These are phyloP conservation scores for Drosophila albomicans DNA, from an alignment of 1,140 invertebrate genomes.

Conservation along the genomic window DNA sequence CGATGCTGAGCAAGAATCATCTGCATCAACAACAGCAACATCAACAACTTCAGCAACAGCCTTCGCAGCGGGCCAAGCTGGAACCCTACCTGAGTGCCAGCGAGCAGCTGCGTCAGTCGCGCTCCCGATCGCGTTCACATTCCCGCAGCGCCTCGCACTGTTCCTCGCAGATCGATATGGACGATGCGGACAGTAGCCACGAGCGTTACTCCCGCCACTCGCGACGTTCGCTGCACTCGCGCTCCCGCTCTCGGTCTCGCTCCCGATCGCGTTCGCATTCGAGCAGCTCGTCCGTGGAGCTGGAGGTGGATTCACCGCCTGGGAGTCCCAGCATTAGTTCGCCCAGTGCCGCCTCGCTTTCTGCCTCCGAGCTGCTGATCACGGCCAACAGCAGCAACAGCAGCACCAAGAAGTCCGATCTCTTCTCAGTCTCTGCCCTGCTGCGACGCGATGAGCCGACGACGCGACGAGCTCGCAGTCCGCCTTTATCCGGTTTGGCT, in stretches of 20 bases:
- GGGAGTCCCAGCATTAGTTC: conserved; percentile 82
- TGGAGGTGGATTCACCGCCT: conserved; percentile 90
- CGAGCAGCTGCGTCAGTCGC: conserved; percentile 67
- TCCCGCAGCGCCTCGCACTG: conserved; percentile 86
- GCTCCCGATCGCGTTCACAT: conserved; percentile 84
- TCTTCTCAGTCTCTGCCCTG: conserved; percentile 92
- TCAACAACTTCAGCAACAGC: conserved; percentile 43
- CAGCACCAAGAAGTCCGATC: conserved; percentile 88
- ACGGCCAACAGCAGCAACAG: conserved; percentile 66
- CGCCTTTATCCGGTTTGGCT: conserved; percentile 80
- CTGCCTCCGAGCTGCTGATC: conserved; percentile 66
- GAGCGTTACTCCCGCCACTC: conserved; percentile 54
- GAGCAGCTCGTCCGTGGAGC: conserved; percentile 88
- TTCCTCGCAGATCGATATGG: conserved; percentile 84
- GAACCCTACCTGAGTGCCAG: conserved; percentile 66
- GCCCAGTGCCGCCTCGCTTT: conserved; percentile 59
- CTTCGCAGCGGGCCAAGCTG: conserved; percentile 35
- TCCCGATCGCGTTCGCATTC: conserved; percentile 85
- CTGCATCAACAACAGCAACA: conserved; percentile 53
- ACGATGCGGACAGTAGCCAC: conserved; percentile 67
- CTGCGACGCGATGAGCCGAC: conserved; percentile 90
- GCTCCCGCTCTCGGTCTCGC: conserved; percentile 64
- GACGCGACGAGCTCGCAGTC: conserved; percentile 88
- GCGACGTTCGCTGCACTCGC: conserved; percentile 70
- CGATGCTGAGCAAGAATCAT: conserved; percentile 80